Percentiles rank a stretch among this genome's conserved stretches.
Conservation (phyloP, 2,888 invertebrate genomes). For the Papilio demoleus region DNA sequence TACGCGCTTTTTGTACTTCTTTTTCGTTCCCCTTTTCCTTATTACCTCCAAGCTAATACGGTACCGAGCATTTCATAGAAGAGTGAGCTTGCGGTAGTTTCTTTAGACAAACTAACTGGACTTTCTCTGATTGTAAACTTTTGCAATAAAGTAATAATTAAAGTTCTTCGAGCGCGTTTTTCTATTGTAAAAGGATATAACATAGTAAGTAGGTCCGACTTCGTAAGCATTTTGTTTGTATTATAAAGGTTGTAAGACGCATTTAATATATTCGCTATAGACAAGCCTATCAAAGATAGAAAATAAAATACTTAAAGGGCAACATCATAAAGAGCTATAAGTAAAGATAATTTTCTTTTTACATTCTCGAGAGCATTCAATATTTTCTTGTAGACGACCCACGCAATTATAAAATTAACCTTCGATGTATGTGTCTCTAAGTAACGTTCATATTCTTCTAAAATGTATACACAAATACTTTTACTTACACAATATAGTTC, state of each 20-base stretch:
- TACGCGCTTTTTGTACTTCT: slow-evolving; percentile 1
- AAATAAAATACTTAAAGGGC: not conserved
- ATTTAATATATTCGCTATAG: not conserved
- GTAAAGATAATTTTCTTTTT: not conserved
- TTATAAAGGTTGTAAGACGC: too few relatives aligned
- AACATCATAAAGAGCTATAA: not conserved
- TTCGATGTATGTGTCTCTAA: not conserved
- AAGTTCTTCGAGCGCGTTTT: slow-evolving; percentile 38
- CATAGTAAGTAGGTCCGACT: too few relatives aligned
- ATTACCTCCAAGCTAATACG: slow-evolving; percentile 33
- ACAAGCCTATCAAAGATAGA: not conserved
- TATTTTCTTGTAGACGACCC: not conserved
- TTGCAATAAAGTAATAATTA: slow-evolving; percentile 42
- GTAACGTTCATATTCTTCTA: not conserved
- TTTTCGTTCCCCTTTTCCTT: slow-evolving; percentile 5
- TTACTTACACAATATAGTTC: not conserved
- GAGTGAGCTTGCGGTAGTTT: slow-evolving; percentile 37
- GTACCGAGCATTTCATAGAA: slow-evolving; percentile 25
- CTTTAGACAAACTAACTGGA: slow-evolving; percentile 40
- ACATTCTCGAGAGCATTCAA: not conserved
- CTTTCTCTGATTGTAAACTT: slow-evolving; percentile 42
- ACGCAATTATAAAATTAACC: not conserved
- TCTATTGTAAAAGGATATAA: slow-evolving; percentile 33
- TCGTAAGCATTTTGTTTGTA: too few relatives aligned
- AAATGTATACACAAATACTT: not conserved